Evolutionary conservation across 2,888 invertebrate species (phyloP), one percentile per base, ranked within the genome.

Genomic region (Chrysomela aeneicollis): DNA sequence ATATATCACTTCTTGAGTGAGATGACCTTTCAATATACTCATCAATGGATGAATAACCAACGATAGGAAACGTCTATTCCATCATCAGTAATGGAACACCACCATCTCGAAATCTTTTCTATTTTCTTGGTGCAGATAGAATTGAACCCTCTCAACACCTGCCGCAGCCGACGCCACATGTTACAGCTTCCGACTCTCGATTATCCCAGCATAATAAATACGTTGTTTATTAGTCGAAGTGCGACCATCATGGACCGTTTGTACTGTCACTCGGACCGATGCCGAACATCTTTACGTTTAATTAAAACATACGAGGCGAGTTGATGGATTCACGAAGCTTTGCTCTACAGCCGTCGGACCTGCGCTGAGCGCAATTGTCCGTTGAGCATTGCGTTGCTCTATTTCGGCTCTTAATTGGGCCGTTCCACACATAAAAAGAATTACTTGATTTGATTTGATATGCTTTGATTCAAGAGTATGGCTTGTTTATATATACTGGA

Each of bases 151-250:
- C 4, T 15, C 3, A 42, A 3, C 2, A n/a, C 42, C 42, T 10
- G 15, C 15, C 3, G 12, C n/a, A n/a, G n/a, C 42, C 42, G 9
- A 42, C 42, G 42, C 42, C n/a, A 42, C 42, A 42, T 42, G 42
- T 15, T n/a, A 6, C 42, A 3, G n/a, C 12, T n/a, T 42, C 51
- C 47, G 35, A 17, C 52, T 47, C 18, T 52, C 47, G 55, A 62
- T 59, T 18, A 9, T 35, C 50, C 32, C 12, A 47, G 42, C 21
- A 49, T 66, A 71, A 72, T 79, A 80, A 81, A 82, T 82, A 77
- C 76, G 79, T 80, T 79, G 78, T 77, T 79, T 79, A 79, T 78
- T 81, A 81, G 81, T 80, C 77, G 81, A 80, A 78, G 80, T 81
- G 80, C 75, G 79, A 79, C 80, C 78, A 81, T 79, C 81, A 78